phyloP scores from a whole-genome alignment of 2,113 vertebrate genomes.

The Nesospiza acunhae region DNA sequence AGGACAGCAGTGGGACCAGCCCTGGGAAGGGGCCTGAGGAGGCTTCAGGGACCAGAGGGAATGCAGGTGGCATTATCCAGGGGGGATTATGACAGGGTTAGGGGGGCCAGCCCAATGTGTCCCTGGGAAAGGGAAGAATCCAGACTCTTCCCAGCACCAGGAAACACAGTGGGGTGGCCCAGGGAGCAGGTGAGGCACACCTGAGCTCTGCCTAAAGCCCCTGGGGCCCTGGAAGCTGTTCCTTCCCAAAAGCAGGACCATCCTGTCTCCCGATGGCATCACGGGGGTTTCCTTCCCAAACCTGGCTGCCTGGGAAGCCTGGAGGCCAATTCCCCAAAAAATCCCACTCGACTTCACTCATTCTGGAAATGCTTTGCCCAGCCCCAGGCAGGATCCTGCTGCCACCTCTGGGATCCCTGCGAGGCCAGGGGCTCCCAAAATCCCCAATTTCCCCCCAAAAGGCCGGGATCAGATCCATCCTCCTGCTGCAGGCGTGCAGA shows the following conservation, averaged over 20 bases:
- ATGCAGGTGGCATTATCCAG: background rate
- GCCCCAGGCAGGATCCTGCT: background rate
- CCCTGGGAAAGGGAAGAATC: background rate
- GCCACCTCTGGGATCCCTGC: background rate
- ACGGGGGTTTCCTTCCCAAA: fast-evolving
- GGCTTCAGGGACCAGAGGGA: background rate
- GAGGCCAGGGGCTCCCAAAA: background rate
- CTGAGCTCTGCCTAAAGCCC: background rate
- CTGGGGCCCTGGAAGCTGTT: fast-evolving
- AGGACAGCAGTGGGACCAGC: background rate
- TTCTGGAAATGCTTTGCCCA: fast-evolving
- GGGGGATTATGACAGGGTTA: fast-evolving
- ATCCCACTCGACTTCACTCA: fast-evolving
- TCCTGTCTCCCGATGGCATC: fast-evolving
- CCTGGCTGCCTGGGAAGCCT: background rate
- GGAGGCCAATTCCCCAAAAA: background rate
- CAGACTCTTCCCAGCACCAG: background rate
- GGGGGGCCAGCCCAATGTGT: fast-evolving
- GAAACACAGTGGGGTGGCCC: fast-evolving
- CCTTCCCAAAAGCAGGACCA: background rate
- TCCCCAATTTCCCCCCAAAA: fast-evolving
- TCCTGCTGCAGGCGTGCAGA: fast-evolving
- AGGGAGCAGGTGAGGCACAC: background rate
- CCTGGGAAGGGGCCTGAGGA: background rate
- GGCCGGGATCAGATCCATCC: fast-evolving